Percentiles rank a stretch among this genome's conserved stretches.
Evolutionary conservation across 2,888 invertebrate genomes (phyloP).

Genomic region (Antitype chi): DNA sequence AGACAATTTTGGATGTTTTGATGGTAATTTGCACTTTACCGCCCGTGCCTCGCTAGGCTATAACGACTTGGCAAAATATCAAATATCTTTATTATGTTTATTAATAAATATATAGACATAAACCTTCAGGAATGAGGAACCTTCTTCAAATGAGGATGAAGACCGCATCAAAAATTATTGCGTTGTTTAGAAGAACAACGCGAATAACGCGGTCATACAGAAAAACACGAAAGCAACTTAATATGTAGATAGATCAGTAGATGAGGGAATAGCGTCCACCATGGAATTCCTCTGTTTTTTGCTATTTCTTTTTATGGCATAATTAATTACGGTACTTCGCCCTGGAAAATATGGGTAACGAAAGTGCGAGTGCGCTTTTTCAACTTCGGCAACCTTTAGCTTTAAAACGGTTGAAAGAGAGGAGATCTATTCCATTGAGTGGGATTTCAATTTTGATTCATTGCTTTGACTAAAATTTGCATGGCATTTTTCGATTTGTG

Average conservation of each 20-base stretch:
- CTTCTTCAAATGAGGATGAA: too few relatives aligned
- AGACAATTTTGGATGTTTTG: constrained; percentile 92
- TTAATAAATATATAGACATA: too few relatives aligned
- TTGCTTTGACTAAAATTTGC: background rate
- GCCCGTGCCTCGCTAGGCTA: too few relatives aligned
- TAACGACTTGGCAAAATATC: too few relatives aligned
- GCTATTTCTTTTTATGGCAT: background rate
- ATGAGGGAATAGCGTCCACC: background rate
- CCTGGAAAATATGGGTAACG: too few relatives aligned
- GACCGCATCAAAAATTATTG: too few relatives aligned
- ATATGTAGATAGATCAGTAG: too few relatives aligned
- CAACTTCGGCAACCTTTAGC: background rate
- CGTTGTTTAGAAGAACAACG: too few relatives aligned
- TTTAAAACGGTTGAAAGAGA: background rate
- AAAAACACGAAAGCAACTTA: too few relatives aligned
- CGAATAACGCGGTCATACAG: too few relatives aligned
- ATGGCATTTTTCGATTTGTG: background rate
- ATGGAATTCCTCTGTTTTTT: background rate
- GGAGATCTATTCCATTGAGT: background rate
- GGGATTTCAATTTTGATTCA: background rate
- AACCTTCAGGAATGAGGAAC: too few relatives aligned
- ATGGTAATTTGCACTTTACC: constrained; percentile 87
- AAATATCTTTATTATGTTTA: too few relatives aligned
- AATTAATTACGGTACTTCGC: background rate
- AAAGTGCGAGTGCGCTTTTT: background rate